Evolutionary conservation across 1,140 invertebrate genomes (phyloP), one percentile per base, ranked within the genome.

Genomic region (Protaetia brevitarsis): DNA sequence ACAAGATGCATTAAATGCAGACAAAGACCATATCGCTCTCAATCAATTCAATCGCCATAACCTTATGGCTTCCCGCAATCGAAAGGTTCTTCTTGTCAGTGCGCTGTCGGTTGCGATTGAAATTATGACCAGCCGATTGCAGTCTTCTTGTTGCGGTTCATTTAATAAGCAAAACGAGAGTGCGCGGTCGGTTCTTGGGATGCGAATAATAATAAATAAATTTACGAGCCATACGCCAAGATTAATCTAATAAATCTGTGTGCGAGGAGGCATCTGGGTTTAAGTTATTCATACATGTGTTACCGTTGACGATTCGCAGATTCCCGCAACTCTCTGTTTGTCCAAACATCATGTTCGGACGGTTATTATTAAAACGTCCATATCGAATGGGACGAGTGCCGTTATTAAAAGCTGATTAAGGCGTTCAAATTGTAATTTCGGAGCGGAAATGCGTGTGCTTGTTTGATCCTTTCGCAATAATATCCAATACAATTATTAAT

Each of bases 241-340:
- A 51, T 51, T 51, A 51, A 51, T 51, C 19, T 51, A 51, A 51
- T 51, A 51, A 51, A 51, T 51, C 26, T 23, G 6, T 51, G 41
- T 51, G n/a, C n/a, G 26, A 51, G 19, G 41, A 51, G 41, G 19
- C 41, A 51, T 51, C 41, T 51, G 41, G 41, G 26, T 23, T 51
- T 51, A 51, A 51, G 41, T 19, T 51, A 51, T 19, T 19, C 41
- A 13, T 10, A 51, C 41, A 51, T 51, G 41, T 19, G 41, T 19
- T 45, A 23, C 26, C 41, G 41, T 51, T 51, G 19, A 23, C 7
- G 41, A 51, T 51, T 7, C 41, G 41, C 19, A 51, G 41, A 51
- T 51, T 51, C 26, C 19, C 16, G 7, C 19, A 23, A 16, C 5
- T 51, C 13, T 23, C 8, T 8, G 8, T 34, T 11, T 34, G 31